phyloP scores from a whole-genome alignment of 2,888 invertebrate species.

The Nipponacmea schrenckii region DNA sequence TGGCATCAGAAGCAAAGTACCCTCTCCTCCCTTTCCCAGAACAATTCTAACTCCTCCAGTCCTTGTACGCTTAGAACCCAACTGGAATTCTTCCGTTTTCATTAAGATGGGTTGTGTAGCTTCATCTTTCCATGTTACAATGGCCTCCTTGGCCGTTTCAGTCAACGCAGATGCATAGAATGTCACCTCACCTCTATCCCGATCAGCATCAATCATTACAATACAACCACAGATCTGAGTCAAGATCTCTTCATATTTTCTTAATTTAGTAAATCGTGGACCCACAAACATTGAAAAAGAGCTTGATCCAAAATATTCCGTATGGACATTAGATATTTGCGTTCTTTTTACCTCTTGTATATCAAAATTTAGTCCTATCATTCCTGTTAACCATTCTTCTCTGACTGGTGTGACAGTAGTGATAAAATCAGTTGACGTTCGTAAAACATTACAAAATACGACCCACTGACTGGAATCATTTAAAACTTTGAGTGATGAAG shows the following conservation, averaged over 20 bases:
- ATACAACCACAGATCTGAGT: slow-evolving; percentile 27
- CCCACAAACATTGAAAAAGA: slow-evolving; percentile 46
- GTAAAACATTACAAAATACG: slow-evolving; percentile 49
- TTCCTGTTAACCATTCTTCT: slow-evolving; percentile 41
- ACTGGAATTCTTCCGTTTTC: slow-evolving; percentile 31
- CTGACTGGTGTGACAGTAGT: slow-evolving; percentile 51
- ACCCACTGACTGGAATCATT: slow-evolving; percentile 52
- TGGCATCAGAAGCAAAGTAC: slow-evolving; percentile 44
- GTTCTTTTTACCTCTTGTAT: slow-evolving; percentile 32
- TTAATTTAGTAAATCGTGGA: slow-evolving; percentile 38
- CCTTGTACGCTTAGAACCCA: slow-evolving; percentile 24
- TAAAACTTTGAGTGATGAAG: slow-evolving; percentile 45
- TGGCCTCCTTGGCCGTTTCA: background rate
- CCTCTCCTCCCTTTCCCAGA: slow-evolving; percentile 41
- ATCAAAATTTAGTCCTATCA: slow-evolving; percentile 33
- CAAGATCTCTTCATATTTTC: slow-evolving; percentile 34
- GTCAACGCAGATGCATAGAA: slow-evolving; percentile 33
- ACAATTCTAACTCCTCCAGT: slow-evolving; percentile 36
- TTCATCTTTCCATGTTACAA: slow-evolving; percentile 20
- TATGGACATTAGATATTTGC: slow-evolving; percentile 32
- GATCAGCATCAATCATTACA: slow-evolving; percentile 44
- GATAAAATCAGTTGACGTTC: slow-evolving; percentile 52
- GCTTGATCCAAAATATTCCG: slow-evolving; percentile 39
- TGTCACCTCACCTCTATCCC: slow-evolving; percentile 39
- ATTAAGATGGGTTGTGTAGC: slow-evolving; percentile 21